Percentiles rank a stretch among this genome's conserved stretches.
These are phyloP conservation scores for Onychorhynchus coronatus DNA, from an alignment of 2,113 vertebrate species.

Conservation along the genomic window DNA sequence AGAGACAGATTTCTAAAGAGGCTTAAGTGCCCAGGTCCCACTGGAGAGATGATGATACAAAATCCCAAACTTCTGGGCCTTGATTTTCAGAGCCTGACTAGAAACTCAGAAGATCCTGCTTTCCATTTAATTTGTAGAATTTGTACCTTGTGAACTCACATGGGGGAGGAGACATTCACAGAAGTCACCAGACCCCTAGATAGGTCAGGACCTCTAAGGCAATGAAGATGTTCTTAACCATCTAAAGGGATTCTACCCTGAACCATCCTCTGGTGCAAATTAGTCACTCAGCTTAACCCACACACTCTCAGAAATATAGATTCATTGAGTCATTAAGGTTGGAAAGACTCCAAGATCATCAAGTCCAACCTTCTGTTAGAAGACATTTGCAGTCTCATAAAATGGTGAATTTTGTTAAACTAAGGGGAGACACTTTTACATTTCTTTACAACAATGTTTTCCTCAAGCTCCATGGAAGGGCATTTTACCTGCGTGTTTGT, in stretches of 20 bases:
- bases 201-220: not conserved
- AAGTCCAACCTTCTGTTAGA: not conserved
- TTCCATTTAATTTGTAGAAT: not conserved
- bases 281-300: not conserved
- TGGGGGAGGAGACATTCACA: rapidly evolving
- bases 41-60: not conserved
- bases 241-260: not conserved
- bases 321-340: not conserved
- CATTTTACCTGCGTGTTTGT: not conserved
- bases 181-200: not conserved
- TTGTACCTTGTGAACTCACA: not conserved
- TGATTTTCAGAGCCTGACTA: not conserved
- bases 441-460: not conserved
- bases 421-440: not conserved
- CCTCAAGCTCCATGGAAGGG: not conserved
- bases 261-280: not conserved
- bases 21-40: not conserved
- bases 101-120: not conserved
- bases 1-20: not conserved
- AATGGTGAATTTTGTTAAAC: not conserved
- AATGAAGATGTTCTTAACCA: not conserved
- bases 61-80: not conserved
- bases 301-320: not conserved
- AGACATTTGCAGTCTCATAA: not conserved
- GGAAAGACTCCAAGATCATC: not conserved